Evolutionary conservation across 2,888 invertebrate species (phyloP).

Genomic region (Andrena minutula): DNA sequence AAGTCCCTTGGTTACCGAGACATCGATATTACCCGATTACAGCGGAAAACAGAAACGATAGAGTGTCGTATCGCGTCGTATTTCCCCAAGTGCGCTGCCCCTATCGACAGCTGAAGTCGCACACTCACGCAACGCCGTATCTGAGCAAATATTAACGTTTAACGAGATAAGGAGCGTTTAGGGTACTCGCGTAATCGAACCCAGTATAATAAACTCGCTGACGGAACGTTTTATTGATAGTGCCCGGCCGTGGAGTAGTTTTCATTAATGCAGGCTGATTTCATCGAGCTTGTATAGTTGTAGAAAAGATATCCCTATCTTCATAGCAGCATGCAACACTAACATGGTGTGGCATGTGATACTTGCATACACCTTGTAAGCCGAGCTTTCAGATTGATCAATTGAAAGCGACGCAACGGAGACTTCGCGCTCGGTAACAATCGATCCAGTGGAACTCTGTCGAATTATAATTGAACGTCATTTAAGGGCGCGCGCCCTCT

Average conservation of each 20-base stretch:
- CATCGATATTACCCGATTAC: constrained; percentile 44
- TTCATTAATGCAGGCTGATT: neutral
- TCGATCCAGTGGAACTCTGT: constrained; percentile 9
- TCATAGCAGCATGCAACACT: neutral
- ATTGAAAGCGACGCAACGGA: constrained; percentile 30
- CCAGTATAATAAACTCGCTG: constrained; percentile 2
- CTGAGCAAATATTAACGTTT: constrained; percentile 50
- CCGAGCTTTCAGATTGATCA: neutral
- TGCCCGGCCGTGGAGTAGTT: neutral
- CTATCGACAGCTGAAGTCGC: constrained; percentile 45
- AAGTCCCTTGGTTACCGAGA: constrained; percentile 44
- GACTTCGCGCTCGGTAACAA: constrained; percentile 15
- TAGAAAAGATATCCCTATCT: neutral
- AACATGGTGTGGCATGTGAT: neutral
- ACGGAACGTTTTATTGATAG: neutral
- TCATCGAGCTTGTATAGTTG: neutral
- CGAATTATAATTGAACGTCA: constrained; percentile 46
- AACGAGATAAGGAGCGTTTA: constrained; percentile 35
- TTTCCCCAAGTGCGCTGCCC: constrained; percentile 34
- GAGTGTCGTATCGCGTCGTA: constrained; percentile 37
- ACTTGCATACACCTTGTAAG: neutral
- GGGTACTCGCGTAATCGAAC: constrained; percentile 12
- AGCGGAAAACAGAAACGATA: constrained; percentile 22
- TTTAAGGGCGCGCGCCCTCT: constrained; percentile 31
- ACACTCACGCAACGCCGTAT: constrained; percentile 5